These are phyloP conservation scores for Eulemur macaco DNA, from an alignment of 2,113 vertebrate species.

Conservation along the genomic window DNA sequence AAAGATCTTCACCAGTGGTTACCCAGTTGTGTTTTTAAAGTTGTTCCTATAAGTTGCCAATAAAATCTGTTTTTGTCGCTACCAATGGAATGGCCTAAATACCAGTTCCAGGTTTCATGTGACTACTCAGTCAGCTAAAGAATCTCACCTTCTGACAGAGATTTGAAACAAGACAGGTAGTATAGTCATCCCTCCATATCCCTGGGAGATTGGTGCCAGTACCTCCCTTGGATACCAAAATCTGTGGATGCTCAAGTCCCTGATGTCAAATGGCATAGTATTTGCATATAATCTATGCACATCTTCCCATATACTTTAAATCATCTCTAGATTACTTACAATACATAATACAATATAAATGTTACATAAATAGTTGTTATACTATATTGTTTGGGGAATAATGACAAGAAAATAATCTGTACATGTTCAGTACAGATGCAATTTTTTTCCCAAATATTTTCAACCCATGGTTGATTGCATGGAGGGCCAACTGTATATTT, in stretches of 20 bases:
- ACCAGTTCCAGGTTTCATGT: background rate
- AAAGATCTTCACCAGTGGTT: background rate
- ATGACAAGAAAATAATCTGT: background rate
- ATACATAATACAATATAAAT: background rate
- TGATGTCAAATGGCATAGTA: background rate
- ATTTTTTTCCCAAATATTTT: background rate
- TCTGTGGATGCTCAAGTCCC: background rate
- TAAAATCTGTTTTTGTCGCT: background rate
- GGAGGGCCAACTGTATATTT: background rate
- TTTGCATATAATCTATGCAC: background rate
- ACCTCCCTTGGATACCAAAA: background rate
- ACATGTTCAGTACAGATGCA: background rate
- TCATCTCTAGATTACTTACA: background rate
- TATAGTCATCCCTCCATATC: background rate
- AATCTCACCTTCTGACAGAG: background rate
- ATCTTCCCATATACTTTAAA: background rate
- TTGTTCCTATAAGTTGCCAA: background rate
- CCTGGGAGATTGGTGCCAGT: background rate
- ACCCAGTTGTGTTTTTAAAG: background rate
- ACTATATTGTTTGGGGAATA: background rate
- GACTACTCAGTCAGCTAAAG: background rate
- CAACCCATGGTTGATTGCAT: background rate
- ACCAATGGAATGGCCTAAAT: background rate
- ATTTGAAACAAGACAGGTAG: background rate
- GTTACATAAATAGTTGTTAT: background rate